Percentiles rank a stretch among this genome's conserved stretches.
These are phyloP conservation scores for Notamacropus eugenii DNA, from an alignment of 2,797 vertebrate genomes.

Conservation along the genomic window DNA sequence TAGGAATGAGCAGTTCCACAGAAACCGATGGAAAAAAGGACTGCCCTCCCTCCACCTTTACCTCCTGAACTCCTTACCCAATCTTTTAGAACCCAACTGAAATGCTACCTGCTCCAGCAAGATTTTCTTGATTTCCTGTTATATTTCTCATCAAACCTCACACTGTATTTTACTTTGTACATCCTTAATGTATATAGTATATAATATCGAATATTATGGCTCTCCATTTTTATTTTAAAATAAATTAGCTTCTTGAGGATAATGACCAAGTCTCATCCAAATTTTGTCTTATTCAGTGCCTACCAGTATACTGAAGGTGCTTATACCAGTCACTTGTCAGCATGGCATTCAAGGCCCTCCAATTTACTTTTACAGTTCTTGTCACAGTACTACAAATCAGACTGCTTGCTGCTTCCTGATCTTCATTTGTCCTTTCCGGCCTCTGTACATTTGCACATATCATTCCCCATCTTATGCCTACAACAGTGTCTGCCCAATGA, in stretches of 20 bases:
- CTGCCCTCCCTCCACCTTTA: background rate
- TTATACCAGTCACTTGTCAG: background rate
- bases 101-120: background rate
- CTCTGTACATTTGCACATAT: background rate
- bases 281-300: background rate
- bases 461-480: background rate
- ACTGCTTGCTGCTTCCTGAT: background rate
- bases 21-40: background rate
- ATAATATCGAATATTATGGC: background rate
- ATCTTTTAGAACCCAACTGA: background rate
- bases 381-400: background rate
- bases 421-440: background rate
- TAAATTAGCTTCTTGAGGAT: background rate
- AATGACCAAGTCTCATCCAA: background rate
- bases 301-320: background rate
- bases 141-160: background rate
- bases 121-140: background rate
- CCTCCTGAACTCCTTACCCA: background rate
- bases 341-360: background rate
- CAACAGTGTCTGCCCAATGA: background rate
- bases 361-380: background rate
- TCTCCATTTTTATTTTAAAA: background rate
- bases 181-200: background rate
- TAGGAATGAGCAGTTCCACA: background rate
- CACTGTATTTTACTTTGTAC: background rate